Evolutionary conservation across 2,113 vertebrate genomes (phyloP), one percentile per base, ranked within the genome.

Genomic region (Gopherus flavomarginatus): DNA sequence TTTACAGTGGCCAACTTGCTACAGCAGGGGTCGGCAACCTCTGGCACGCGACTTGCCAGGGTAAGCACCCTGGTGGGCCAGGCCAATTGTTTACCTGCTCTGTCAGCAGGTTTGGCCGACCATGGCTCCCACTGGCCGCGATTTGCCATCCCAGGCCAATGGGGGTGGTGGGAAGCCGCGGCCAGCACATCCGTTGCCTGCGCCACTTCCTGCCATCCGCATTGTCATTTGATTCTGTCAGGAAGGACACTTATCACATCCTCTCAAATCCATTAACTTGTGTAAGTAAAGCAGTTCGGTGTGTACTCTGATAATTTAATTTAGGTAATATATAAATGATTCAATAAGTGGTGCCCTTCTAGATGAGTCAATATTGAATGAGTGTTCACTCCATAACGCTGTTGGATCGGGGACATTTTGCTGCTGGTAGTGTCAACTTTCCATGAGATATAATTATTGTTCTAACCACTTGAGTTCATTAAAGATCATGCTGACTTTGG

Each of bases 401-500:
- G 5, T 16, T 54, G 29, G 8, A 72, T 62, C 3, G 8, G 38
- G 91, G 56, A 79, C 81, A 87, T 11, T 83, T 93, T 19, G 0
- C 72, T 12, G 1, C 35, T 72, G 65, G 9, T 22, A 11, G 65
- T 72, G 65, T 38, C n/a, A 69, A 42, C 12, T 89, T 90, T 85
- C 35, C 1, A 0, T n/a, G 49, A 59, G 1, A 2, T 26, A 5
- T 77, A 44, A 44, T 77, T 77, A 44, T 27, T 44, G 6, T 69
- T 90, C 47, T 81, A 65, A 83, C 89, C 90, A 4, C 19, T 85
- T 90, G 3, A 29, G 57, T 35, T 44, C 13, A 27, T 47, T 47
- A 78, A 44, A 78, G 24, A 78, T 26, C 42, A 78, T 47, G 42
- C 13, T 78, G 75, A 47, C 44, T 38, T 3, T 5, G 0, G 42